A percentile compares a stretch with the other conserved stretches of the same genome.
These are phyloP conservation scores for Bos indicus DNA, from an alignment of 2,113 vertebrate species.

Conservation along the genomic window DNA sequence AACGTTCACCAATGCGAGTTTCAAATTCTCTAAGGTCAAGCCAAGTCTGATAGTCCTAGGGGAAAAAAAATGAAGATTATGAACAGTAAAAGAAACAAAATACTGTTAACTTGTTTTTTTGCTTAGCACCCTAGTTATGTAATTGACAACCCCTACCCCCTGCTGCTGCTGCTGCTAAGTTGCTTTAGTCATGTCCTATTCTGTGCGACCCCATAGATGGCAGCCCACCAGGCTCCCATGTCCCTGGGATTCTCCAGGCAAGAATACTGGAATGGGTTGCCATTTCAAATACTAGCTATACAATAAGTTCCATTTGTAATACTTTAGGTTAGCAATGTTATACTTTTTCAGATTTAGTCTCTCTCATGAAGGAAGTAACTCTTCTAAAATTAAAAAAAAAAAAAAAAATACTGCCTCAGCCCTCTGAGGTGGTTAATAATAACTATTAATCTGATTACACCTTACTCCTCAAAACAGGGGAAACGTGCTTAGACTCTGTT, in stretches of 20 bases:
- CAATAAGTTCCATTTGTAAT: background rate
- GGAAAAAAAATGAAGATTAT: background rate
- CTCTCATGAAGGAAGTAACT: background rate
- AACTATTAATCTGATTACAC: background rate
- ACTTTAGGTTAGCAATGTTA: background rate
- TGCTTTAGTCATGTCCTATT: background rate
- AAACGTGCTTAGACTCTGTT: background rate
- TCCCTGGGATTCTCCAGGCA: background rate
- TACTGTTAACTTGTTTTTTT: background rate
- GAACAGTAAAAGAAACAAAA: slow-evolving; percentile 8
- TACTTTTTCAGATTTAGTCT: background rate
- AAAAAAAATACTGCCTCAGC: background rate
- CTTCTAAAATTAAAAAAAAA: background rate
- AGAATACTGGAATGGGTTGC: background rate
- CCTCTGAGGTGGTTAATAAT: background rate
- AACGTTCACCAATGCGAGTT: slow-evolving; percentile 95
- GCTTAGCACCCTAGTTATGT: background rate
- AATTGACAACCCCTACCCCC: background rate
- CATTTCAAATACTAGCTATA: background rate
- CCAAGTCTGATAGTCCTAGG: slow-evolving; percentile 98
- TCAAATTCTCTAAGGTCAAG: slow-evolving; percentile 98
- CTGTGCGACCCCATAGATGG: background rate
- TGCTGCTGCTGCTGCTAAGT: background rate
- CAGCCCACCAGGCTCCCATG: background rate
- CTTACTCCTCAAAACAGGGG: background rate